Evolutionary conservation across 2,797 vertebrate species (phyloP).

Genomic region (Knipowitschia caucasica): DNA sequence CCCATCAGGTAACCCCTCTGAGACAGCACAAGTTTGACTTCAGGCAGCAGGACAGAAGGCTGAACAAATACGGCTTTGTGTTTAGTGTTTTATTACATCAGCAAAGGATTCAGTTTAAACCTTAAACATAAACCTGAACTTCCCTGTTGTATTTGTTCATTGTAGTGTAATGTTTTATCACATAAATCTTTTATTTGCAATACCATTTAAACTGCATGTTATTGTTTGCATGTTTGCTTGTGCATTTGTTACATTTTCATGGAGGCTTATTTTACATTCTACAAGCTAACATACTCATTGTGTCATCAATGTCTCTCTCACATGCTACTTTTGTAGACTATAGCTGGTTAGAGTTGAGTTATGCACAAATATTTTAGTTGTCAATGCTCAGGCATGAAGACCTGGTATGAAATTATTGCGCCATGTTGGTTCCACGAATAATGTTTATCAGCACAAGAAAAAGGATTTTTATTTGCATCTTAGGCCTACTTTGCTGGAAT

Average conservation of each 20-base stretch:
- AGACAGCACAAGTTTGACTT: conserved; percentile 68
- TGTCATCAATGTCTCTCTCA: conserved; percentile 49
- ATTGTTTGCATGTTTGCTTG: conserved; percentile 57
- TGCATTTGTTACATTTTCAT: conserved; percentile 35
- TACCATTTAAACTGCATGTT: conserved; percentile 53
- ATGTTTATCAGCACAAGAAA: background rate
- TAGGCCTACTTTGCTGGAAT: background rate
- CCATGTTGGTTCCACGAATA: background rate
- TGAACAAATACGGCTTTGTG: conserved; percentile 48
- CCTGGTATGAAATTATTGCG: background rate
- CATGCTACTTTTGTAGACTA: conserved; percentile 25
- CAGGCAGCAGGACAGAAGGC: conserved; percentile 62
- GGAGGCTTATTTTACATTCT: conserved; percentile 35
- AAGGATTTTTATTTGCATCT: background rate
- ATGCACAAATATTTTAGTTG: background rate
- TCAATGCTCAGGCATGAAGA: background rate
- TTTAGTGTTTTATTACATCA: conserved; percentile 27
- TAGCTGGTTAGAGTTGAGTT: background rate
- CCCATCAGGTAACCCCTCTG: conserved; percentile 92
- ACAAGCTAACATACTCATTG: conserved; percentile 57
- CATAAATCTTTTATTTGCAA: conserved; percentile 24
- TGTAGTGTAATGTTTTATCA: conserved; percentile 18
- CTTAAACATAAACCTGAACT: conserved; percentile 21
- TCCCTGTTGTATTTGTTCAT: conserved; percentile 38
- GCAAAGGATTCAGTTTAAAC: conserved; percentile 23